Percentiles rank a stretch among this genome's conserved stretches.
phyloP scores from a whole-genome alignment of 2,113 vertebrate genomes.

The Lepidothrix coronata region DNA sequence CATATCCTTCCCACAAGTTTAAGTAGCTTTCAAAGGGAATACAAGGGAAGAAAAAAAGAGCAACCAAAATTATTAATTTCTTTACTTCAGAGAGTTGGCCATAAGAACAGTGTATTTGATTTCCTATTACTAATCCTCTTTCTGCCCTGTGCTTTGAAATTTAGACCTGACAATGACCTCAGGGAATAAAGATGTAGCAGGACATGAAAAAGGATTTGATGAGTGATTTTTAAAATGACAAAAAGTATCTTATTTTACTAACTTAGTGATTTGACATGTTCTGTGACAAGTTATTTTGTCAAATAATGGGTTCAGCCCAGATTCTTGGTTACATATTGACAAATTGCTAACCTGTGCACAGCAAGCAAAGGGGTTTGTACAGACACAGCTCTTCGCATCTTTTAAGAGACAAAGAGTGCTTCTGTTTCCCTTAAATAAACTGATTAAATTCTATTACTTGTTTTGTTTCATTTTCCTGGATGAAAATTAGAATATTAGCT shows the following conservation, averaged over 20 bases:
- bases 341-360: neutral
- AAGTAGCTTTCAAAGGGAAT: neutral
- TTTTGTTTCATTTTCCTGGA: neutral
- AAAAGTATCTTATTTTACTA: neutral
- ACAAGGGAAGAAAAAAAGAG: neutral
- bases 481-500: neutral
- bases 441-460: neutral
- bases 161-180: neutral
- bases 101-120: neutral
- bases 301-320: neutral
- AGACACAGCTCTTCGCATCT: accelerated
- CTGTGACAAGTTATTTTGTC: neutral
- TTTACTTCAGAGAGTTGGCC: neutral
- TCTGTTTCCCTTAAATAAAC: neutral
- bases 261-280: neutral
- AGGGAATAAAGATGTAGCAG: neutral
- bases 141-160: neutral
- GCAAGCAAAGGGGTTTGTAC: neutral
- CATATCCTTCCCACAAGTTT: neutral
- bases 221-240: neutral
- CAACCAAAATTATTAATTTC: neutral
- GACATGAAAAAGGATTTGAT: neutral
- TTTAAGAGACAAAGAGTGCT: neutral
- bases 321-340: neutral
- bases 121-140: neutral